These are phyloP conservation scores for Poecilobothrus nobilitatus DNA, from an alignment of 2,888 invertebrate species.

Conservation along the genomic window DNA sequence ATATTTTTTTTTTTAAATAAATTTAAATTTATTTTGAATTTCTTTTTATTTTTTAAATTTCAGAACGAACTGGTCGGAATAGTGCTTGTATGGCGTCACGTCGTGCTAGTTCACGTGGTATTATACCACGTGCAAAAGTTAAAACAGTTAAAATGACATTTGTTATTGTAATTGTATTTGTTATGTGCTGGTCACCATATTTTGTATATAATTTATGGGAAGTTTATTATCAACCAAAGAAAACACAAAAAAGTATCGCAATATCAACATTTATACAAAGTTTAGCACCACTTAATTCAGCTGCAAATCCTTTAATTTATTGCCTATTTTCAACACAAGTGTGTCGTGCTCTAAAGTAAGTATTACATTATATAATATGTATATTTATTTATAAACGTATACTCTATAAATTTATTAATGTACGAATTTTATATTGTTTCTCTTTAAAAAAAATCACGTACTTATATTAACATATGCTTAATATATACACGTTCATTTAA, in stretches of 20 bases:
- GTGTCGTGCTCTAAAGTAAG: constrained; percentile 73
- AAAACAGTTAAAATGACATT: constrained; percentile 97
- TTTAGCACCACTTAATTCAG: constrained; percentile 83
- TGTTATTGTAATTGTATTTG: constrained; percentile 89
- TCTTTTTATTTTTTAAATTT: not conserved
- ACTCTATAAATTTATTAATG: too few species aligned
- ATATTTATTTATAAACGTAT: too few species aligned
- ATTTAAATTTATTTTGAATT: too few species aligned
- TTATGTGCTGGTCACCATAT: constrained; percentile 92
- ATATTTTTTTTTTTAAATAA: too few species aligned
- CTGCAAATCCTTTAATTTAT: constrained; percentile 90
- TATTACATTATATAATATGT: constrained; percentile 12
- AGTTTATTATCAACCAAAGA: constrained; percentile 74
- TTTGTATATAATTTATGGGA: constrained; percentile 85
- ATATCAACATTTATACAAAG: constrained; percentile 87
- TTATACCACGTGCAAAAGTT: constrained; percentile 90
- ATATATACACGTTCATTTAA: not conserved
- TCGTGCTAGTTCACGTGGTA: constrained; percentile 80
- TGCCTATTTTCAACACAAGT: constrained; percentile 87
- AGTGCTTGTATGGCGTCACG: constrained; percentile 51
- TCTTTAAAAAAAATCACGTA: not conserved
- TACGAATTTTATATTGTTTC: too few species aligned
- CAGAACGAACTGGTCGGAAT: constrained; percentile 31
- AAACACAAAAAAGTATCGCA: constrained; percentile 70
- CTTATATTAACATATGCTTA: not conserved